A percentile compares a stretch with the other conserved stretches of the same genome.
These are phyloP conservation scores for Thumatha senex DNA, from an alignment of 2,888 invertebrate genomes.

Conservation along the genomic window DNA sequence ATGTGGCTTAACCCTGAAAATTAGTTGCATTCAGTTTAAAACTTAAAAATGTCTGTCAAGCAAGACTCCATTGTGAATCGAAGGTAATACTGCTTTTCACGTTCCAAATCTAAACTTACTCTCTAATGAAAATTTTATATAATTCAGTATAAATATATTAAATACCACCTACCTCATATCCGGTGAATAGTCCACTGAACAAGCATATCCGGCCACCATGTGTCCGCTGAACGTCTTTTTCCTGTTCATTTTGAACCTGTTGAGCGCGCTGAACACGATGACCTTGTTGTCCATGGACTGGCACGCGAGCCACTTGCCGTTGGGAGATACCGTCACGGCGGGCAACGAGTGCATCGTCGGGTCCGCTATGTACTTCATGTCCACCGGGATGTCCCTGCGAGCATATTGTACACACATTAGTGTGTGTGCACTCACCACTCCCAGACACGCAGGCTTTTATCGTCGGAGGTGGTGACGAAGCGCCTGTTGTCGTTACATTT, in stretches of 20 bases:
- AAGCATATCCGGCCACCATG: conserved; percentile 99
- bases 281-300: conserved; percentile 99
- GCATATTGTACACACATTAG: background rate
- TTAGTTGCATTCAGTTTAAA: no score
- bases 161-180: conserved; percentile 95
- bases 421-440: conserved; percentile 89
- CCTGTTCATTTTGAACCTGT: conserved; percentile 98
- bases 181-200: conserved; percentile 97
- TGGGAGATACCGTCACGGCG: conserved; percentile 96
- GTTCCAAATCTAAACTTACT: no score
- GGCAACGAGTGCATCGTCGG: conserved; percentile 99
- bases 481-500: conserved; percentile 99
- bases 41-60: no score
- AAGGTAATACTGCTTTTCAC: no score
- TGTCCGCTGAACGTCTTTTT: conserved; percentile 99
- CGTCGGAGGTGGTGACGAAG: conserved; percentile 99
- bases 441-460: conserved; percentile 99
- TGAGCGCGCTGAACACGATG: conserved; percentile 98
- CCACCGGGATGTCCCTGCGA: conserved; percentile 94
- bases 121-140: no score
- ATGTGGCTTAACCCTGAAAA: no score
- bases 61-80: no score
- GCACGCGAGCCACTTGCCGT: conserved; percentile 99
- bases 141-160: no score
- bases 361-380: conserved; percentile 99